Conservation (phyloP, 2,797 vertebrate genomes). For the Cyclura pinguis region DNA sequence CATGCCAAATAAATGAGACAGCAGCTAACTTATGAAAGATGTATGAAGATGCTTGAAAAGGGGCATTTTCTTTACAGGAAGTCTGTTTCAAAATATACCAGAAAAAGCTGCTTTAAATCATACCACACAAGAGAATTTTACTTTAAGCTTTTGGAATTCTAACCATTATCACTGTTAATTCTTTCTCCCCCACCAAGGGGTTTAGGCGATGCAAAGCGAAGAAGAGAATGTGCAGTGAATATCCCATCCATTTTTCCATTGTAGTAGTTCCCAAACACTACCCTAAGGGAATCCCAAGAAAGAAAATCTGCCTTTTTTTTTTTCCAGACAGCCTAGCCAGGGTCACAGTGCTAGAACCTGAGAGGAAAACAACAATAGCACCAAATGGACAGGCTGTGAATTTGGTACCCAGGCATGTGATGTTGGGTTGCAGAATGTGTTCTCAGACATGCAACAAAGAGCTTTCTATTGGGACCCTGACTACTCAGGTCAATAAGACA, state of each 20-base stretch:
- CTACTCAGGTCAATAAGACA: not conserved
- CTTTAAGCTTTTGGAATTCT: not conserved
- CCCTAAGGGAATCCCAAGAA: not conserved
- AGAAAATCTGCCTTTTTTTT: not conserved
- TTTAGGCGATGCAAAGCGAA: not conserved
- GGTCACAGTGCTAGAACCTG: not conserved
- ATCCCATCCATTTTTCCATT: not conserved
- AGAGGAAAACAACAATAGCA: not conserved
- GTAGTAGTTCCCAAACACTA: not conserved
- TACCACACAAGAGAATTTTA: not conserved
- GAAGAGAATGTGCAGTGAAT: not conserved
- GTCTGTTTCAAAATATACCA: conserved; percentile 43
- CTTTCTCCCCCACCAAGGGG: not conserved
- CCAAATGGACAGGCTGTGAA: not conserved
- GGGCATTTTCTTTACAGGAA: conserved; percentile 44
- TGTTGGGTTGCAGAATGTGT: too few species aligned
- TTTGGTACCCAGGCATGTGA: not conserved
- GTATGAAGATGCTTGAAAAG: conserved; percentile 53
- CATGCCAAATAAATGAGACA: conserved; percentile 58
- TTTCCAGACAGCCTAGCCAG: not conserved
- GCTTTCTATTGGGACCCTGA: not conserved
- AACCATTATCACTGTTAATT: not conserved
- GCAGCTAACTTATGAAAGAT: conserved; percentile 56
- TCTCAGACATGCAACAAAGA: not conserved
- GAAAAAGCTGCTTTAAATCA: conserved; percentile 4